A percentile compares a stretch with the other conserved stretches of the same genome.
These are phyloP conservation scores for Cardiocondyla obscurior DNA, from an alignment of 1,140 invertebrate species.

Conservation along the genomic window DNA sequence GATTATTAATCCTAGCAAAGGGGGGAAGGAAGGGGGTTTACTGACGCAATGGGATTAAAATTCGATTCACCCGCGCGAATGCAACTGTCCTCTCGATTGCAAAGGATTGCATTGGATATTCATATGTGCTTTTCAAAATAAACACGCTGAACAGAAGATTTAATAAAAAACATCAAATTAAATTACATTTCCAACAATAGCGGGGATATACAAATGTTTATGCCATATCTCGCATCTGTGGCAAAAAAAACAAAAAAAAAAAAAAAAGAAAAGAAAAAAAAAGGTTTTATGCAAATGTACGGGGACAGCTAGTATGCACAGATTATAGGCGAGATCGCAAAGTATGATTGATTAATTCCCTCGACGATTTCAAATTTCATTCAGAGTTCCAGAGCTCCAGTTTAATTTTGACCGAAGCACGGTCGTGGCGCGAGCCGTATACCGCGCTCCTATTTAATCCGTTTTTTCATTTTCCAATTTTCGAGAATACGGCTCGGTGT, in stretches of 20 bases:
- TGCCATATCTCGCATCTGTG: not conserved
- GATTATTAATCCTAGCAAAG: conserved; percentile 23
- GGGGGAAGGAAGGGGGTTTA: not conserved
- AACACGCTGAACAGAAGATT: not conserved
- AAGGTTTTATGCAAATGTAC: not conserved
- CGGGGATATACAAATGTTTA: not conserved
- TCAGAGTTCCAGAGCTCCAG: not conserved
- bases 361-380: not conserved
- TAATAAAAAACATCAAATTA: not conserved
- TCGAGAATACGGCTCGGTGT: not conserved
- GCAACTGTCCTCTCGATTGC: not conserved
- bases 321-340: not conserved
- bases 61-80: not conserved
- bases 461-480: conserved; percentile 36
- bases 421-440: not conserved
- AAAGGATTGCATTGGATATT: not conserved
- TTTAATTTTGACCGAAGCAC: not conserved
- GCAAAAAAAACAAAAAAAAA: not conserved
- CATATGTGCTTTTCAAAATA: not conserved
- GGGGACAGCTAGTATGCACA: not conserved
- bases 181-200: not conserved
- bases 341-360: not conserved
- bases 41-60: conserved; percentile 28
- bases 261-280: not conserved
- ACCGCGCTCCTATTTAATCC: conserved; percentile 1